Evolutionary conservation across 2,113 vertebrate species (phyloP), one percentile per base, ranked within the genome.

Genomic region (Lontra canadensis): DNA sequence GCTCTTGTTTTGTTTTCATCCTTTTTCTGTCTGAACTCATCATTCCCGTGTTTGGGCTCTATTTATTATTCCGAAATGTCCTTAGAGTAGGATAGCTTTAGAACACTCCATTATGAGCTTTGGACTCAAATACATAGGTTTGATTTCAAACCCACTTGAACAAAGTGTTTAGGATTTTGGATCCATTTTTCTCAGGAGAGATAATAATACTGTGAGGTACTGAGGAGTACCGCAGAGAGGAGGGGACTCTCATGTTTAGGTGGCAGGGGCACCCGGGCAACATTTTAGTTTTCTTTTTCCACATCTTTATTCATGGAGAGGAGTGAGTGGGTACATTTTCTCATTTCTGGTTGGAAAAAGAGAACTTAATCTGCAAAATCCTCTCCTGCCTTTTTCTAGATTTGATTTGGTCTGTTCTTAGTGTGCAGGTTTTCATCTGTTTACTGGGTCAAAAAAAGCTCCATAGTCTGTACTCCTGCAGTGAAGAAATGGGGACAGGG

Each of bases 1-100:
- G 92, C 90, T 98, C 94, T 92, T 94, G 95, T 92, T 97, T 92
- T 95, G 79, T 31, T 94, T 93, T 97, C 97, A 79, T 76, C 44
- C 90, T 96, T 95, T 88, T 79, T 93, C 74, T 97, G 74, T 95
- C 79, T 88, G 71, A 97, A 92, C 61, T 90, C 79, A 90, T 90
- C 61, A 96, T 93, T 90, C 10, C 82, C 80, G 20, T 81, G 18
- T 89, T 94, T 89, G 57, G 84, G 74, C 7, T 31, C 26, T 76
- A 74, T 25, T 96, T 92, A 87, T 86, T 92, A 63, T 25, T 94
- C 87, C 26, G n/a, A 95, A 96, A 92, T 88, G 74, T 90, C 83
- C 87, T 94, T 85, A 95, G n/a, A 89, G 4, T 84, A 25, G 55
- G 31, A 36, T 55, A 86, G 31, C 36, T 82, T 93, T 74, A 79